phyloP scores from a whole-genome alignment of 2,888 invertebrate genomes.

The Eretmocerus hayati region DNA sequence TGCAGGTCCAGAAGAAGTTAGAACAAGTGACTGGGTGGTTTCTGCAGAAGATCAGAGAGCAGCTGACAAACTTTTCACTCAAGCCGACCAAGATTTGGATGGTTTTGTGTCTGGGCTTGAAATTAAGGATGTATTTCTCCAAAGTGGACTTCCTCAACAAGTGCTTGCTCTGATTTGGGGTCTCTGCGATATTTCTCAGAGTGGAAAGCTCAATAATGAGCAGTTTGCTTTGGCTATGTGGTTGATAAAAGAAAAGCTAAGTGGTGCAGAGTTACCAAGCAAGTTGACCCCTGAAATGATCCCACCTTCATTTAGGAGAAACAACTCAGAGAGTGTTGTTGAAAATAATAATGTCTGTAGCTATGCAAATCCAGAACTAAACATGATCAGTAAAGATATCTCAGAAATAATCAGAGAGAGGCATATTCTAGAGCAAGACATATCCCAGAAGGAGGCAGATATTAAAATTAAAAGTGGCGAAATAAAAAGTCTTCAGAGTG shows the following conservation, averaged over 20 bases:
- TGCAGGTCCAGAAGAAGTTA: too few relatives aligned
- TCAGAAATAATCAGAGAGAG: constrained; percentile 82
- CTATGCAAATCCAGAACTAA: constrained; percentile 77
- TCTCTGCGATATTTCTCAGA: constrained; percentile 83
- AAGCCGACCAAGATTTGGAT: constrained; percentile 88
- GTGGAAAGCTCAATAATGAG: constrained; percentile 84
- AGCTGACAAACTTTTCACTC: constrained; percentile 79
- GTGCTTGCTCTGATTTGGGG: constrained; percentile 94
- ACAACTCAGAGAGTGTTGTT: constrained; percentile 33
- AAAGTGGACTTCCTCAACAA: constrained; percentile 82
- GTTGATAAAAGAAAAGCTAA: constrained; percentile 78
- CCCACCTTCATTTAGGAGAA: constrained; percentile 65
- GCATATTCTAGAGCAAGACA: constrained; percentile 77
- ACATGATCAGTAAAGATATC: constrained; percentile 87
- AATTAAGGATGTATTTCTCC: constrained; percentile 87
- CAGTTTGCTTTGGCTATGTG: constrained; percentile 97
- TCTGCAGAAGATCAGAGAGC: constrained; percentile 65
- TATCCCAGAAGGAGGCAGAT: constrained; percentile 86
- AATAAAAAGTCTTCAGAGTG: constrained; percentile 86
- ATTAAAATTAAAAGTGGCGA: constrained; percentile 84
- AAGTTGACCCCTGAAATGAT: constrained; percentile 80
- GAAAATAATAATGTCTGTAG: constrained; percentile 50
- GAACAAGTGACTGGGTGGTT: constrained; percentile 73
- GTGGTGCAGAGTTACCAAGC: constrained; percentile 76
- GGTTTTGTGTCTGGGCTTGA: constrained; percentile 89